Evolutionary conservation across 2,113 vertebrate genomes (phyloP), one percentile per base, ranked within the genome.

Genomic region (Hiodon alosoides): DNA sequence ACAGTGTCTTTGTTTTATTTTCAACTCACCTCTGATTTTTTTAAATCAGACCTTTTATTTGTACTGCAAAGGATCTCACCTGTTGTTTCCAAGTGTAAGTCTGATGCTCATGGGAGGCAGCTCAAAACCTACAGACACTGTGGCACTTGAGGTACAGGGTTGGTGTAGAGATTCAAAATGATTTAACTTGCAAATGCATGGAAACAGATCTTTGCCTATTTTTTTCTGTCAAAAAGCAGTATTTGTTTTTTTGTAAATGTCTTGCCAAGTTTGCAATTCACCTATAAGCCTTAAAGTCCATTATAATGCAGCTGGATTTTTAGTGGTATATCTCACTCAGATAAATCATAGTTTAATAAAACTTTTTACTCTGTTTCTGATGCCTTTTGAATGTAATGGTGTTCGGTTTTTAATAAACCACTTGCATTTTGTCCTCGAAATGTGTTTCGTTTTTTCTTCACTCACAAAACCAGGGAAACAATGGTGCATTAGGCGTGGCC

Each of bases 341-440:
- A 46, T 59, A 14, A 16, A 48, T 14, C 60, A 47, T 48, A 4
- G 46, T 60, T 58, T 50, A 48, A 7, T 48, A 14, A 60, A 5
- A 14, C 46, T 59, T 71, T 59, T 17, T 59, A 50, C 5, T 67
- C 47, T 66, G 16, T 67, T 72, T 55, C 46, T 48, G 47, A 55
- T 65, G 62, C 5, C 62, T 70, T 61, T 60, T 9, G 54, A 70
- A 77, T 60, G 61, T 58, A 46, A 73, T 2, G 11, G 54, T 51
- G 54, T 58, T 67, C 60, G 50, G 64, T 73, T 69, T 76, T 72
- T 69, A 78, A 73, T 78, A 81, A 78, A 80, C 31, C 8, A 65
- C 64, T 73, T 16, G 31, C 55, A 61, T 76, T 75, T 79, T 76
- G 46, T 66, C 62, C 67, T 9, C 57, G 14, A 3, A 61, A 67